Conservation (phyloP, 1,140 invertebrate species). For the Drosophila azteca region DNA sequence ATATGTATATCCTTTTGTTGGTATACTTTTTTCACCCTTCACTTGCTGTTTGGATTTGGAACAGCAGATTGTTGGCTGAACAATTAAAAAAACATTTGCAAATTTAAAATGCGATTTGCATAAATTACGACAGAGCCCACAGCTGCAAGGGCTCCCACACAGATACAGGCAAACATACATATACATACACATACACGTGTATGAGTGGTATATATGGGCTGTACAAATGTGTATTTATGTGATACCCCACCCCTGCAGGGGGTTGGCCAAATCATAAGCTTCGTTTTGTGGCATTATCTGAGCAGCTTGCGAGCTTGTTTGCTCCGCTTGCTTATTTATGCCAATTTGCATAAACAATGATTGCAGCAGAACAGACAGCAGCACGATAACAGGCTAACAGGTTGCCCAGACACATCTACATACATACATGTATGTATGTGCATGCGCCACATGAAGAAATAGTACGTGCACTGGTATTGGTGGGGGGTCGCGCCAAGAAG, state of each 20-base stretch:
- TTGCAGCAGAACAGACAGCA: conserved; percentile 39
- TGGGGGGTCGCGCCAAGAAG: conserved; percentile 11
- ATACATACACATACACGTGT: not conserved
- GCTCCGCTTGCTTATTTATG: conserved; percentile 61
- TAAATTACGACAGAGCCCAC: conserved; percentile 40
- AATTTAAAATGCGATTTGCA: conserved; percentile 64
- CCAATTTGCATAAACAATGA: conserved; percentile 73
- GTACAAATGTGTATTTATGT: conserved; percentile 13
- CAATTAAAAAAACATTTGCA: conserved; percentile 73
- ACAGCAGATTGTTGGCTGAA: conserved; percentile 34
- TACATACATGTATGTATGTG: too few species aligned
- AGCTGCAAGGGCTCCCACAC: conserved; percentile 36
- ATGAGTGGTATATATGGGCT: not conserved
- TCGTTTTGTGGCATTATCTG: conserved; percentile 58
- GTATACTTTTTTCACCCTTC: conserved; percentile 6
- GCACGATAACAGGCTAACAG: conserved; percentile 48
- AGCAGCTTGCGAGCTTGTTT: conserved; percentile 62
- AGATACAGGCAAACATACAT: not conserved
- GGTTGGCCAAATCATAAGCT: conserved; percentile 44
- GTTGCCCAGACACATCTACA: conserved; percentile 29
- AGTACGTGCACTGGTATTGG: too few species aligned
- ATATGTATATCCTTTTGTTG: conserved; percentile 2
- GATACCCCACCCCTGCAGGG: not conserved
- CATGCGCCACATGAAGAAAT: too few species aligned
- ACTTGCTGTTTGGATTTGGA: conserved; percentile 9